Evolutionary conservation across 1,140 invertebrate genomes (phyloP), one percentile per base, ranked within the genome.

Genomic region (Micrasema longulum): DNA sequence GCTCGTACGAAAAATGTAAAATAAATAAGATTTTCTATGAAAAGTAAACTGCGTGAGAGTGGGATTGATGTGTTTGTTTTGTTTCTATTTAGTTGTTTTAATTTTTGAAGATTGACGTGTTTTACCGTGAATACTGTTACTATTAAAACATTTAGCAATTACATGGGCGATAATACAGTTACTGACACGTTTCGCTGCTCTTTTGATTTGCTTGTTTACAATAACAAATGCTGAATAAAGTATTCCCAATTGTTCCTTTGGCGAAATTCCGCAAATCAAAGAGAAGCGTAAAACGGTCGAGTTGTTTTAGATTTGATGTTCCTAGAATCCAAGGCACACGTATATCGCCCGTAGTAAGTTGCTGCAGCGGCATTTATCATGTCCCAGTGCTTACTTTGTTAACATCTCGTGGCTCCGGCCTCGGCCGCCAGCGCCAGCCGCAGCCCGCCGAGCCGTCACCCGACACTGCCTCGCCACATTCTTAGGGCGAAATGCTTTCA

Each of bases 61-160:
- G 73, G 69, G 66, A 72, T 75, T 75, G 74, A 72, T 75, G 71
- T 75, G 74, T 75, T 64, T 75, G 70, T 72, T 72, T 75, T 72
- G 67, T 75, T 72, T 67, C 52, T 70, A 75, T 71, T 75, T 75
- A 75, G 69, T 72, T 75, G 60, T 74, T 71, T 67, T 74, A 45
- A 65, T 71, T 70, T 75, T 73, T 73, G 65, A 73, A 66, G 66
- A 68, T 75, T 75, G 73, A 75, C 36, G 41, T 64, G 41, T 68
- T 75, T 75, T 71, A 75, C 71, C 73, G 69, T 75, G 69, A 75
- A 20, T 70, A 53, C 43, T 73, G 64, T 65, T 75, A 75, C 70
- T 75, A 75, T 68, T 60, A 64, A 45, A 53, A 68, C 63, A 64
- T 62, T 38, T 35, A 53, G 69, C 69, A 75, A 75, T 75, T 43